Evolutionary conservation across 2,113 vertebrate genomes (phyloP).

Genomic region (Globicephala melas): DNA sequence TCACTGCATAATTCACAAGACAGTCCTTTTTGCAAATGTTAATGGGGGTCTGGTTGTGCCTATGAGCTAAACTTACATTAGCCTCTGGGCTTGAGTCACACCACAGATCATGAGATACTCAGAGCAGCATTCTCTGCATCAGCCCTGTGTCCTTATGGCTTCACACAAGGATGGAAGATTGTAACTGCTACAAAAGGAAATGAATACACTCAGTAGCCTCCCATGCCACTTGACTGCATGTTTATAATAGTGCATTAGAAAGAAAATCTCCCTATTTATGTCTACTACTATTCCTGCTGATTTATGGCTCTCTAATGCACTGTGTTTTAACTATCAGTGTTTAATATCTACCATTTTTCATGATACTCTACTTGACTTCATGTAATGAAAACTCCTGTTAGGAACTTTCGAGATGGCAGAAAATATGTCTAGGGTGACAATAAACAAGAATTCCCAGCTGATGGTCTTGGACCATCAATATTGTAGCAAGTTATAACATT

Average conservation of each 20-base stretch:
- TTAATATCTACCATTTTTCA: neutral
- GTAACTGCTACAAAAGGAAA: neutral
- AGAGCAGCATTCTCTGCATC: neutral
- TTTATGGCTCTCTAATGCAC: neutral
- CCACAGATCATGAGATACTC: neutral
- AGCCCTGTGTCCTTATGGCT: neutral
- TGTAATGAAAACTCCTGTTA: neutral
- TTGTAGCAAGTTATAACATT: neutral
- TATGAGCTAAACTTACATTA: neutral
- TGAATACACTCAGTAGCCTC: neutral
- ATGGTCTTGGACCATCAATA: neutral
- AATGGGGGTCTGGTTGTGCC: neutral
- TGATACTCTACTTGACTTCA: neutral
- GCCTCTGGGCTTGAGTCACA: neutral
- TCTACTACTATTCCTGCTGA: neutral
- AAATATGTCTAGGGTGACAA: neutral
- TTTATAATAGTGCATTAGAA: neutral
- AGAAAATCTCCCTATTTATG: neutral
- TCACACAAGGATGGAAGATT: neutral
- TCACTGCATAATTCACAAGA: neutral
- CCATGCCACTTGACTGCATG: neutral
- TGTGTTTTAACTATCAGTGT: neutral
- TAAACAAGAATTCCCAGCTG: neutral
- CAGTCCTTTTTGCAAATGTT: neutral
- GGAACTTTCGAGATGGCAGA: neutral